A percentile compares a stretch with the other conserved stretches of the same genome.
Conservation (phyloP, 1,140 invertebrate genomes). For the Scaptomyza pallida region DNA sequence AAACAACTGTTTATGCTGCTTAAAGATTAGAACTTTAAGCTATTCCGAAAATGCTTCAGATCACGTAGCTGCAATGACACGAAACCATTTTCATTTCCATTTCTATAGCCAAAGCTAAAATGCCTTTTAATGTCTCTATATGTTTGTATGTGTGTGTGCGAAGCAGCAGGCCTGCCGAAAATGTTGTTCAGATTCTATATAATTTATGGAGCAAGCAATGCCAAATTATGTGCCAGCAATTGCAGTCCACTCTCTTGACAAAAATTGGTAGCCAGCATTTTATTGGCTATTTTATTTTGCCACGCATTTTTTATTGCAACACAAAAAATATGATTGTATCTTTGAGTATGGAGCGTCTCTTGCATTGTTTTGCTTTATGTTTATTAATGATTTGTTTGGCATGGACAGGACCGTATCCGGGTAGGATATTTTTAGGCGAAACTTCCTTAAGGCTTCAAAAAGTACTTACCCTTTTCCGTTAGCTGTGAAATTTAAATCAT, state of each 20-base stretch:
- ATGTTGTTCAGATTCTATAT: constrained; percentile 54
- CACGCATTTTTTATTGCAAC: constrained; percentile 75
- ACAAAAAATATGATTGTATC: constrained; percentile 69
- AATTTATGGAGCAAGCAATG: constrained; percentile 63
- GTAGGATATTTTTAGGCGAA: not conserved
- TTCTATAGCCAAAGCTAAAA: constrained; percentile 57
- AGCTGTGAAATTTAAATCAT: too few relatives aligned
- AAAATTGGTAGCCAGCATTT: constrained; percentile 59
- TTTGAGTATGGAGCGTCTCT: constrained; percentile 11
- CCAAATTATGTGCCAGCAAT: constrained; percentile 73
- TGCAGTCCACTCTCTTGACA: constrained; percentile 43
- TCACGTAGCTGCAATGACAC: constrained; percentile 76
- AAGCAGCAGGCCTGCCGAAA: constrained; percentile 27
- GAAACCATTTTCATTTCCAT: constrained; percentile 71
- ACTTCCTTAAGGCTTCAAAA: not conserved
- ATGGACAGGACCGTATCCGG: constrained; percentile 3
- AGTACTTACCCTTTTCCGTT: not conserved
- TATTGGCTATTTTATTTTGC: constrained; percentile 72
- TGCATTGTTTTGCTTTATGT: constrained; percentile 26
- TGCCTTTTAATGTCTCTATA: constrained; percentile 49
- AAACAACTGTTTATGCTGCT: too few relatives aligned
- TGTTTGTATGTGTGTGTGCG: constrained; percentile 6
- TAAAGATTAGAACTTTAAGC: constrained; percentile 4
- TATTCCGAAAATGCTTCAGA: constrained; percentile 31
- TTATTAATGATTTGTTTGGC: constrained; percentile 30